These are phyloP conservation scores for Synaphobranchus kaupii DNA, from an alignment of 2,797 vertebrate genomes.

Conservation along the genomic window DNA sequence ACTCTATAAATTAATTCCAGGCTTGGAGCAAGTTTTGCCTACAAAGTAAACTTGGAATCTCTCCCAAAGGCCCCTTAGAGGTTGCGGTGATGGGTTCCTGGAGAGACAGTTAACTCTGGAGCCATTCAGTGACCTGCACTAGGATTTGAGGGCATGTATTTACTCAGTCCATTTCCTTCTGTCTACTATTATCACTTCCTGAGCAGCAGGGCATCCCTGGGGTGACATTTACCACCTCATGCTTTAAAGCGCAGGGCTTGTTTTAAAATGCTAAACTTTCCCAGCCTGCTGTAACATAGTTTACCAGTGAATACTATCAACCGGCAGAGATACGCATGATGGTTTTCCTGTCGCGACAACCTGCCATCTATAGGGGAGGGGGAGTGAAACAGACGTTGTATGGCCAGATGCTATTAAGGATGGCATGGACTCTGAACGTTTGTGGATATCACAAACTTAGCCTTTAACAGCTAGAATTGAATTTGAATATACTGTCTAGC, in stretches of 20 bases:
- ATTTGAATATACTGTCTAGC: neutral
- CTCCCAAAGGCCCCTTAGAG: constrained; percentile 4
- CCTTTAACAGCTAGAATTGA: neutral
- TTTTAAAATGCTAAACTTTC: constrained; percentile 24
- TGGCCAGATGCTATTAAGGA: neutral
- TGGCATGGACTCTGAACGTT: neutral
- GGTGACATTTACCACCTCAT: constrained; percentile 10
- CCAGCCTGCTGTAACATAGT: neutral
- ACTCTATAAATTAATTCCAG: constrained; percentile 20
- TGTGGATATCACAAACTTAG: neutral
- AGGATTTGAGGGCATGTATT: neutral
- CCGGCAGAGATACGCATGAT: neutral
- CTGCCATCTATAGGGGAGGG: neutral
- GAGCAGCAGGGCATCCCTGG: neutral
- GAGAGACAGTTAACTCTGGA: constrained; percentile 1
- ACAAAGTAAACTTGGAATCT: constrained; percentile 15
- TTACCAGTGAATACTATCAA: constrained; percentile 12
- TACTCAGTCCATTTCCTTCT: constrained; percentile 6
- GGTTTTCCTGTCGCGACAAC: neutral
- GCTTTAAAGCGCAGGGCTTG: constrained; percentile 18
- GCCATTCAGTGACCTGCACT: constrained; percentile 10
- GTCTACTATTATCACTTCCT: constrained; percentile 6
- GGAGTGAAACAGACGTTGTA: neutral
- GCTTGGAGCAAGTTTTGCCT: constrained; percentile 21
- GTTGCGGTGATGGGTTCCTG: neutral